phyloP scores from a whole-genome alignment of 2,888 invertebrate species.

The Metopia argyrocephala region DNA sequence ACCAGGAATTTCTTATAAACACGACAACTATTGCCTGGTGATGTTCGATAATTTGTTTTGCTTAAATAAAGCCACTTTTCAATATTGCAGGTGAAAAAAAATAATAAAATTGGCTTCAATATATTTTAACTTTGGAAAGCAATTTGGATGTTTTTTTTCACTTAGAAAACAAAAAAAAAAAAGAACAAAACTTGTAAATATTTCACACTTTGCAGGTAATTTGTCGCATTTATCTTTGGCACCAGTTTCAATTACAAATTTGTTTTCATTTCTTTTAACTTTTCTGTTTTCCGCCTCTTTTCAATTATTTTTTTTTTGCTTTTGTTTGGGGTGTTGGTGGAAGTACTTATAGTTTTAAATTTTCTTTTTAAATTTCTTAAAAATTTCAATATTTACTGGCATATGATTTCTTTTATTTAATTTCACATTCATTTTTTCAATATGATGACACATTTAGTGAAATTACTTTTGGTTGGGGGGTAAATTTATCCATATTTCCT shows the following conservation, averaged over 20 bases:
- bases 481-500: conserved; percentile 16
- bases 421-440: neutral
- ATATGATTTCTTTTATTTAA: neutral
- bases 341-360: neutral
- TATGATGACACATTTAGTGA: conserved; percentile 16
- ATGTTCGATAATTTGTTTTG: neutral
- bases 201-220: conserved; percentile 45
- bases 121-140: conserved; percentile 6
- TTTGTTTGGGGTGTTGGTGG: neutral
- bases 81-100: neutral
- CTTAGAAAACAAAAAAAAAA: neutral
- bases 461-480: neutral
- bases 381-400: neutral
- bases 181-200: conserved; percentile 36
- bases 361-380: neutral
- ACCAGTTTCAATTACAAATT: conserved; percentile 23
- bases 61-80: conserved; percentile 9
- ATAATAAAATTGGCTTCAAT: conserved; percentile 17
- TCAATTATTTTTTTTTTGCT: conserved; percentile 4
- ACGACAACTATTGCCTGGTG: conserved; percentile 6
- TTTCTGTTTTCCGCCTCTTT: no score
- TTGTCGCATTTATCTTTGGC: conserved; percentile 48
- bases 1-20: neutral
- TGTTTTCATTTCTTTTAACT: neutral
- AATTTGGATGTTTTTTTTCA: conserved; percentile 16